Conservation (phyloP, 2,797 vertebrate genomes). For the Pseudopleuronectes americanus region DNA sequence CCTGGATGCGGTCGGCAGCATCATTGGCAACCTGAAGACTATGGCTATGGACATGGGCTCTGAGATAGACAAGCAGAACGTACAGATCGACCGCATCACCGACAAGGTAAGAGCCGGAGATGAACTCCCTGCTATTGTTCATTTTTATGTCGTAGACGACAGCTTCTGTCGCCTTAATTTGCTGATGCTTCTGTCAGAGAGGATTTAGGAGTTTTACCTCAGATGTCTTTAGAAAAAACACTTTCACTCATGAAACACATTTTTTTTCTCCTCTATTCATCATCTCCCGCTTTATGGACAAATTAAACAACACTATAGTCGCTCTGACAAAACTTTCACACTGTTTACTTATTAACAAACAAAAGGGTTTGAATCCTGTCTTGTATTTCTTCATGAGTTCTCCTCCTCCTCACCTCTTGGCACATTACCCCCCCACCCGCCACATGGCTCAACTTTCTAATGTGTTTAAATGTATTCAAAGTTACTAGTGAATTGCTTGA, state of each 20-base stretch:
- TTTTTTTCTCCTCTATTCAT: not conserved
- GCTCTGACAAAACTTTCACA: not conserved
- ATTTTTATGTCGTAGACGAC: not conserved
- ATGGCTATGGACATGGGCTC: slow-evolving; percentile 96
- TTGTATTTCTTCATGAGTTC: not conserved
- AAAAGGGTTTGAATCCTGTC: not conserved
- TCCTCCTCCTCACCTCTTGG: not conserved
- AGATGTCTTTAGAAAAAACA: not conserved
- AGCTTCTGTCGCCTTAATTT: not conserved
- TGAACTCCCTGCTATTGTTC: not conserved
- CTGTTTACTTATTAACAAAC: not conserved
- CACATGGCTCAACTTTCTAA: not conserved
- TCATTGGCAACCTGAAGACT: slow-evolving; percentile 92
- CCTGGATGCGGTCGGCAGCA: slow-evolving; percentile 89
- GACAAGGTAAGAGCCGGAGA: slow-evolving; percentile 84
- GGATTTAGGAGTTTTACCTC: not conserved
- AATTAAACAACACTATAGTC: not conserved
- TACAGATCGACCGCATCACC: slow-evolving; percentile 88
- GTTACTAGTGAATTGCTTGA: not conserved
- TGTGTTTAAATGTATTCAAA: not conserved
- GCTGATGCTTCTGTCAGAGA: not conserved
- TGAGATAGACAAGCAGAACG: slow-evolving; percentile 95
- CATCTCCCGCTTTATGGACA: not conserved
- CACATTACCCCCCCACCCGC: not conserved
- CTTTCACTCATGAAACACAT: not conserved